Conservation (phyloP, 1,140 invertebrate genomes). For the Matsumurasca onukii region DNA sequence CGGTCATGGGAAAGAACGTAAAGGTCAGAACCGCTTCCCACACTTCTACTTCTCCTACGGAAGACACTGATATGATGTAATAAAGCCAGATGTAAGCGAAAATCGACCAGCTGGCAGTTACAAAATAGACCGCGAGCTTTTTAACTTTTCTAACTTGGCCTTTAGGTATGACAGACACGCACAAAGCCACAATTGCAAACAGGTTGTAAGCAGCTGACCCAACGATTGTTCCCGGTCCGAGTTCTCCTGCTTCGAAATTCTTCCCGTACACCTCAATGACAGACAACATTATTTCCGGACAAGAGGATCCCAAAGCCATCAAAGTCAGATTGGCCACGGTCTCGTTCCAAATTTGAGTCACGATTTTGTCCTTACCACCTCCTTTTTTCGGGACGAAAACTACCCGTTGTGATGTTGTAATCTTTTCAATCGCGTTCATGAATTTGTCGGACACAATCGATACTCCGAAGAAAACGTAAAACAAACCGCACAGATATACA, state of each 20-base stretch:
- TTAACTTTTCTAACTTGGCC: conserved; percentile 92
- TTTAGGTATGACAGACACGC: conserved; percentile 89
- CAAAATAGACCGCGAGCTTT: conserved; percentile 95
- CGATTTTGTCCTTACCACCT: conserved; percentile 84
- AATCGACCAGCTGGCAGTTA: conserved; percentile 96
- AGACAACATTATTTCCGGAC: conserved; percentile 96
- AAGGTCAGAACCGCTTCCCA: conserved; percentile 98
- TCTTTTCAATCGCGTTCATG: conserved; percentile 99
- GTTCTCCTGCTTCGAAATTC: conserved; percentile 91
- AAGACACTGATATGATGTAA: conserved; percentile 87
- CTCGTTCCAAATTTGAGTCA: conserved; percentile 92
- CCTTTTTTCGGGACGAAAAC: conserved; percentile 83
- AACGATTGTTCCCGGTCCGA: conserved; percentile 98
- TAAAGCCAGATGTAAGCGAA: conserved; percentile 99
- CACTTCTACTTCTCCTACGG: conserved; percentile 83
- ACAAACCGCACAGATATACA: conserved; percentile 85
- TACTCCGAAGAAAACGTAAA: conserved; percentile 97
- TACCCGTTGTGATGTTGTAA: conserved; percentile 95
- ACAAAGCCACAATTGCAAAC: conserved; percentile 96
- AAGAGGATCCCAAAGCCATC: conserved; percentile 99
- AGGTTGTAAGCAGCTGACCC: conserved; percentile 99
- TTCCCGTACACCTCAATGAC: conserved; percentile 95
- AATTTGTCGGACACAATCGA: conserved; percentile 98
- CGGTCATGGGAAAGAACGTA: conserved; percentile 94
- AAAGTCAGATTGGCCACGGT: conserved; percentile 98